Base-by-base conservation (phyloP, 1,140 invertebrate genomes). In the Charaxes varanes region DNA sequence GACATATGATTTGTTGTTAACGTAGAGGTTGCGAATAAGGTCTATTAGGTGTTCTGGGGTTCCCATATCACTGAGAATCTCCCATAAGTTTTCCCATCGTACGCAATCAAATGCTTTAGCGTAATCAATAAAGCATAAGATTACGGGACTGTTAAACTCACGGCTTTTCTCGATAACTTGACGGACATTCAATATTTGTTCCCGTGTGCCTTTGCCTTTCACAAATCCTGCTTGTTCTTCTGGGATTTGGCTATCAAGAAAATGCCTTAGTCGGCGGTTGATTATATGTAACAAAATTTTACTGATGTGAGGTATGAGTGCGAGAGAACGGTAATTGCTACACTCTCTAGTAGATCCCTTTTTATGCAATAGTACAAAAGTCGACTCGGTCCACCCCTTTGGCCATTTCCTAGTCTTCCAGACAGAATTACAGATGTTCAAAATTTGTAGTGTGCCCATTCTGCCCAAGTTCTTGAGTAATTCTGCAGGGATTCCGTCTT, bases 181-280 rank as follows among this genome's bases (percentile, higher is more conserved):
- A 4, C 47, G 23, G 5, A 56, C 8, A 14, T 56, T 51, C 1
- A 48, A 6, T 4, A 56, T 48, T 26, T 56, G 44, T 11, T 56
- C 48, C 12, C 53, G n/a, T n/a, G n/a, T n/a, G n/a, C n/a, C n/a
- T n/a, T n/a, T n/a, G n/a, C n/a, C n/a, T n/a, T n/a, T n/a, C n/a
- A n/a, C n/a, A n/a, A n/a, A n/a, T n/a, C n/a, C n/a, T n/a, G n/a
- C n/a, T n/a, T n/a, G n/a, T n/a, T n/a, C n/a, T n/a, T n/a, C n/a
- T n/a, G n/a, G n/a, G n/a, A n/a, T n/a, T 4, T n/a, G n/a, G n/a
- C n/a, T n/a, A n/a, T n/a, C n/a, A n/a, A n/a, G n/a, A n/a, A n/a
- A n/a, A n/a, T n/a, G n/a, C n/a, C n/a, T n/a, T n/a, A n/a, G n/a
- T n/a, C n/a, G n/a, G n/a, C n/a, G n/a, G n/a, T n/a, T n/a, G 4